Conservation (phyloP, 2,797 vertebrate species). For the Peromyscus nudipes region DNA sequence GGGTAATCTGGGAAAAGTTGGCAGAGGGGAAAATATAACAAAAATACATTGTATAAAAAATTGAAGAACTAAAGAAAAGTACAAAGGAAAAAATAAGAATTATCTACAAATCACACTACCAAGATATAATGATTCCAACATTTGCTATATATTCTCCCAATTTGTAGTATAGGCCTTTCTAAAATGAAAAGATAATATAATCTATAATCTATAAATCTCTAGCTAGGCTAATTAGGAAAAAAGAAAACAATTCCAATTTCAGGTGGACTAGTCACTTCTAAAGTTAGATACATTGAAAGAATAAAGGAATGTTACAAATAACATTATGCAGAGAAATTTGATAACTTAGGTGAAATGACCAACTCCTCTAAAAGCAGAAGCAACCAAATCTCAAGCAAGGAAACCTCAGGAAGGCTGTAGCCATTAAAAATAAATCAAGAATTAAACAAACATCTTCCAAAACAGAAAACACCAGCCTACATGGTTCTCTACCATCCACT, state of each 20-base stretch:
- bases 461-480: background rate
- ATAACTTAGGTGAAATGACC: conserved; percentile 17
- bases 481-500: conserved; percentile 12
- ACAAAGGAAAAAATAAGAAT: conserved; percentile 35
- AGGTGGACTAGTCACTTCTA: background rate
- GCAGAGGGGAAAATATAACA: background rate
- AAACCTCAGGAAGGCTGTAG: background rate
- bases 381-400: conserved; percentile 12
- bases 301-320: conserved; percentile 40
- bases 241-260: conserved; percentile 7
- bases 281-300: background rate
- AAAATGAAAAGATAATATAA: conserved; percentile 53
- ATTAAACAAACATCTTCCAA: background rate
- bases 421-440: conserved; percentile 66
- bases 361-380: conserved; percentile 36
- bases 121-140: conserved; percentile 29
- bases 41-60: background rate
- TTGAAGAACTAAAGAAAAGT: conserved; percentile 19
- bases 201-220: background rate
- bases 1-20: background rate
- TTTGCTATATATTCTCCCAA: background rate
- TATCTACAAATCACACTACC: background rate
- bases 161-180: conserved; percentile 7
- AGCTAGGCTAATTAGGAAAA: conserved; percentile 16
- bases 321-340: conserved; percentile 37